Percentiles rank a stretch among this genome's conserved stretches.
Evolutionary conservation across 2,888 invertebrate species (phyloP).

Genomic region (Junonia oenone): DNA sequence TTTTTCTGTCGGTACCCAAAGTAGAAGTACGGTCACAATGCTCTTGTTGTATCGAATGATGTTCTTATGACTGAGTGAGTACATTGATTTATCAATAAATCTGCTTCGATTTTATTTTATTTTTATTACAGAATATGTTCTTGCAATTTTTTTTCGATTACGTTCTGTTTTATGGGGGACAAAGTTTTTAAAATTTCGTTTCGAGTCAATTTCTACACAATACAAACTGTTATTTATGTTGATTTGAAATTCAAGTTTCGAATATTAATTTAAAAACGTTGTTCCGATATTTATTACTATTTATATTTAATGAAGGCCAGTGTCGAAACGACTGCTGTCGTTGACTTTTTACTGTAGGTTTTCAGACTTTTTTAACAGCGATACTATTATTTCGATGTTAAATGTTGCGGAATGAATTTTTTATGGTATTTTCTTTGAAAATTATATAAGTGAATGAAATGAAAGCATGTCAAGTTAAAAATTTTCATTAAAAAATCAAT

Average conservation of each 20-base stretch:
- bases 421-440: background rate
- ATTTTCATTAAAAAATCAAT: background rate
- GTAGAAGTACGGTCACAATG: constrained; percentile 49
- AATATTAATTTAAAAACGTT: constrained; percentile 17
- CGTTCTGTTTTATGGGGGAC: constrained; percentile 9
- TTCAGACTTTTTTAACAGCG: constrained; percentile 12
- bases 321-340: constrained; percentile 22
- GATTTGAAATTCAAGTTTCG: constrained; percentile 3
- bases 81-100: constrained; percentile 17
- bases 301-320: constrained; percentile 28
- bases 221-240: background rate
- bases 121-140: background rate
- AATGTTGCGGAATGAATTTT: background rate
- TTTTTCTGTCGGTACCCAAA: constrained; percentile 9
- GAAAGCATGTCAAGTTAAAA: background rate
- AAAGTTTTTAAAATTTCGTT: constrained; percentile 17
- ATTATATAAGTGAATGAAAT: background rate
- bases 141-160: constrained; percentile 4
- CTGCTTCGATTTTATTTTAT: constrained; percentile 7
- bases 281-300: constrained; percentile 27
- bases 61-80: constrained; percentile 31
- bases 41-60: constrained; percentile 38
- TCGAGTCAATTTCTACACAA: background rate
- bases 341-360: constrained; percentile 17
- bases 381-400: constrained; percentile 13